Percentiles rank a stretch among this genome's conserved stretches.
Evolutionary conservation across 2,888 invertebrate genomes (phyloP).

Genomic region (Hypena proboscidalis): DNA sequence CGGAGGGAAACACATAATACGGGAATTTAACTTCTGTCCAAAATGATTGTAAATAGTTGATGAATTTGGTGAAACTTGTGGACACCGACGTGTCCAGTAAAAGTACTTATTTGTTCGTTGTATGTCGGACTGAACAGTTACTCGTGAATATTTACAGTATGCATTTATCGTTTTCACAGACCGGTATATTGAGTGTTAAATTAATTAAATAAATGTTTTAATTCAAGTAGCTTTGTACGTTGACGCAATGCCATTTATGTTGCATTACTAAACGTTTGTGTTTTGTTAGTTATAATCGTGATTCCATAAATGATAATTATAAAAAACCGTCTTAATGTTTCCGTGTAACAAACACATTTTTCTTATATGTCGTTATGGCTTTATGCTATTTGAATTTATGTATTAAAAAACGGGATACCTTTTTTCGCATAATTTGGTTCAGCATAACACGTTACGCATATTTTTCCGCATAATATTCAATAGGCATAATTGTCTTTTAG

Average conservation of each 20-base stretch:
- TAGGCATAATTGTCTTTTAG: no score
- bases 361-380: slow-evolving; percentile 29
- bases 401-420: no score
- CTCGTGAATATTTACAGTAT: slow-evolving; percentile 10
- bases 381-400: slow-evolving; percentile 23
- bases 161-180: slow-evolving; percentile 25
- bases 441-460: no score
- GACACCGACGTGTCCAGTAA: slow-evolving; percentile 35
- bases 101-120: slow-evolving; percentile 17
- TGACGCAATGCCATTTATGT: slow-evolving; percentile 23
- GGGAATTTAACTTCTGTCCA: slow-evolving; percentile 67
- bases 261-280: slow-evolving; percentile 27
- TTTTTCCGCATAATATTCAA: no score
- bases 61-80: slow-evolving; percentile 37
- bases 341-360: slow-evolving; percentile 16
- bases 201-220: slow-evolving; percentile 27
- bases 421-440: no score
- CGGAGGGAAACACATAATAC: slow-evolving; percentile 78
- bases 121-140: slow-evolving; percentile 9
- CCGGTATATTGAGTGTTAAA: slow-evolving; percentile 29
- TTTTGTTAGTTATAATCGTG: slow-evolving; percentile 18
- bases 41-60: slow-evolving; percentile 48
- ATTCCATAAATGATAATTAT: slow-evolving; percentile 3
- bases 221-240: slow-evolving; percentile 15
- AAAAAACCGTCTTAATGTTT: slow-evolving; percentile 20